phyloP scores from a whole-genome alignment of 2,888 invertebrate genomes.

The Yponomeuta plumbellus region DNA sequence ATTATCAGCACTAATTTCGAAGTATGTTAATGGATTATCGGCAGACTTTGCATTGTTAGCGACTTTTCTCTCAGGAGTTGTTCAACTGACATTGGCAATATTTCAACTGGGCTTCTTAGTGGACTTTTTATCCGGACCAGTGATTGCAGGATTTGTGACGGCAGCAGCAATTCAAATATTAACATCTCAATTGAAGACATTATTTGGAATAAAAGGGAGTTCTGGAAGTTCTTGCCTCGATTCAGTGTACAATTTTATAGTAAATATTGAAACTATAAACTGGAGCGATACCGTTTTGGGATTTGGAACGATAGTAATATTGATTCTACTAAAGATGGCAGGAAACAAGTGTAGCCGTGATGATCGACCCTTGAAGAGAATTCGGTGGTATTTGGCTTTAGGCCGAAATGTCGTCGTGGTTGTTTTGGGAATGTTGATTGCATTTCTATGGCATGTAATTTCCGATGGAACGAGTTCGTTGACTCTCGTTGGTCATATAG shows the following conservation, averaged over 20 bases:
- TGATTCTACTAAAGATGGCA: slow-evolving; percentile 70
- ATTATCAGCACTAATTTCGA: slow-evolving; percentile 84
- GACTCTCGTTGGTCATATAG: slow-evolving; percentile 35
- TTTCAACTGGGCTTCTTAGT: slow-evolving; percentile 83
- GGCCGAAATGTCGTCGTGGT: slow-evolving; percentile 84
- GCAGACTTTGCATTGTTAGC: slow-evolving; percentile 78
- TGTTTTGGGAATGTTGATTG: slow-evolving; percentile 76
- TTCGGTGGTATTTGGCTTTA: slow-evolving; percentile 72
- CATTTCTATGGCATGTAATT: slow-evolving; percentile 49
- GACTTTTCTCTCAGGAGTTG: slow-evolving; percentile 79
- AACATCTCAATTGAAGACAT: slow-evolving; percentile 80
- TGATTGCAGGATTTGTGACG: slow-evolving; percentile 84
- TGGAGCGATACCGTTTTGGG: slow-evolving; percentile 78
- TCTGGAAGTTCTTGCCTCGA: slow-evolving; percentile 70
- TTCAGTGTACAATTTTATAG: slow-evolving; percentile 69
- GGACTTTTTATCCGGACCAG: slow-evolving; percentile 84
- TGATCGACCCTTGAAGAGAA: slow-evolving; percentile 24
- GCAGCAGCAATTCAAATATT: slow-evolving; percentile 85
- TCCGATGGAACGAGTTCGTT: slow-evolving; percentile 67
- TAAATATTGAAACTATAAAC: slow-evolving; percentile 65
- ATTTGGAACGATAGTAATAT: slow-evolving; percentile 66
- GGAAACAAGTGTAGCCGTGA: not conserved
- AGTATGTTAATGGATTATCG: slow-evolving; percentile 70
- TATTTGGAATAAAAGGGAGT: slow-evolving; percentile 74
- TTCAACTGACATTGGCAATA: slow-evolving; percentile 80